A percentile compares a stretch with the other conserved stretches of the same genome.
Evolutionary conservation across 2,797 vertebrate genomes (phyloP).

Genomic region (Xiphophorus birchmanni): DNA sequence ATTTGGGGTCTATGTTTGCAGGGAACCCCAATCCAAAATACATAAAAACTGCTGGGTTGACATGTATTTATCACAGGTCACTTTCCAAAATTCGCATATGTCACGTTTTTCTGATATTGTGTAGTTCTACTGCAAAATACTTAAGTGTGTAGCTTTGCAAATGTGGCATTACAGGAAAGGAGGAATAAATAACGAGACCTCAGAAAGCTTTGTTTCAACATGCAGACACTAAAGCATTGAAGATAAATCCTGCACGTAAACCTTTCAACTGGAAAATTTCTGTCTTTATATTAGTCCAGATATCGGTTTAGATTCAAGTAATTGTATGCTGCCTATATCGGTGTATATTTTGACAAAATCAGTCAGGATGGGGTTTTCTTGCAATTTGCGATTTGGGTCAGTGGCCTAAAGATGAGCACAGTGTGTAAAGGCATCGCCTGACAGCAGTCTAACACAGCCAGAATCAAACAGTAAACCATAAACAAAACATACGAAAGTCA

Average conservation of each 20-base stretch:
- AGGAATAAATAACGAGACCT: neutral
- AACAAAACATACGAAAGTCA: slow-evolving; percentile 10
- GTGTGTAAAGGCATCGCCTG: slow-evolving; percentile 46
- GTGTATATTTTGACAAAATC: neutral
- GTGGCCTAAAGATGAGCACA: slow-evolving; percentile 48
- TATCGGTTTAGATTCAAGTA: neutral
- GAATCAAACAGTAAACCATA: slow-evolving; percentile 14
- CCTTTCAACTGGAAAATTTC: neutral
- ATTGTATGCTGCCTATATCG: neutral
- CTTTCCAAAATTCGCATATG: neutral
- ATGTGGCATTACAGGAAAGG: neutral
- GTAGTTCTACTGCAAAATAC: neutral
- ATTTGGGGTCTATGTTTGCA: neutral
- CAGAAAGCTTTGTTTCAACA: neutral
- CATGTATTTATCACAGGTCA: neutral
- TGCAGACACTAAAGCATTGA: neutral
- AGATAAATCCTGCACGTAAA: neutral
- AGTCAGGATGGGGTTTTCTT: neutral
- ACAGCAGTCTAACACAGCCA: slow-evolving; percentile 25
- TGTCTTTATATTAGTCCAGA: neutral
- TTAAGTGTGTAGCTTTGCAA: neutral
- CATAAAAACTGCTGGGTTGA: neutral
- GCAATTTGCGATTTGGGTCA: neutral
- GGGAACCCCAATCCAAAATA: neutral
- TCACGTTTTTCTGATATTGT: neutral